Evolutionary conservation across 2,888 invertebrate genomes (phyloP).

Genomic region (Norana najaformis): DNA sequence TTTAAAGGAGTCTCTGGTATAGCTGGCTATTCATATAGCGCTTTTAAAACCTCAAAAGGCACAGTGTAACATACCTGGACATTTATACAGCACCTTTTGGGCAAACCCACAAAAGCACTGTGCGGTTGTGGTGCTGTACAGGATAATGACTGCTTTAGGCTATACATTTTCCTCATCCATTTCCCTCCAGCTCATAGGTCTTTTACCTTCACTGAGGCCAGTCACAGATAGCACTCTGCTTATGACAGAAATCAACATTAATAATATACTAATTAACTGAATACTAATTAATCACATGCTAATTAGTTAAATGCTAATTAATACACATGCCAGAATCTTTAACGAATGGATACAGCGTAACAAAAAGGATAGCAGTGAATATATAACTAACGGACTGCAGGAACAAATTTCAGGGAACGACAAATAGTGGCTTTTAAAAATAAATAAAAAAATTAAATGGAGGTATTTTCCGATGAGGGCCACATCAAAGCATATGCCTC

Average conservation of each 20-base stretch:
- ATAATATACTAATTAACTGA: not conserved
- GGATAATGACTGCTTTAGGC: not conserved
- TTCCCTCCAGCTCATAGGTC: not conserved
- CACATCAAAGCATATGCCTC: not conserved
- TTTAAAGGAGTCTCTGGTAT: not conserved
- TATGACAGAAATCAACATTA: not conserved
- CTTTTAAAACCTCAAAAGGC: no score
- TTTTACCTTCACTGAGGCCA: not conserved
- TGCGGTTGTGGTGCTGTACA: no score
- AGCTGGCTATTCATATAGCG: not conserved
- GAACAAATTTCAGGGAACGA: not conserved
- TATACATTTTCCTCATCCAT: not conserved
- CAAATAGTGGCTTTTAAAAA: not conserved
- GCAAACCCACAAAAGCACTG: no score
- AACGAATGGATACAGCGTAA: conserved; percentile 1
- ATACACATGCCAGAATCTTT: not conserved
- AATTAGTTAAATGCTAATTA: not conserved
- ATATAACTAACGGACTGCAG: not conserved
- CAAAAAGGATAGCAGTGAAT: not conserved
- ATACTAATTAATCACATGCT: not conserved
- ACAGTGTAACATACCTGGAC: no score
- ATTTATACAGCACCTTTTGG: no score
- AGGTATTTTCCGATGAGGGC: not conserved
- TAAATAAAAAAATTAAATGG: not conserved
- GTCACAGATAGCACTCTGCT: not conserved